These are phyloP conservation scores for Oncorhynchus keta DNA, from an alignment of 2,113 vertebrate species.

Conservation along the genomic window DNA sequence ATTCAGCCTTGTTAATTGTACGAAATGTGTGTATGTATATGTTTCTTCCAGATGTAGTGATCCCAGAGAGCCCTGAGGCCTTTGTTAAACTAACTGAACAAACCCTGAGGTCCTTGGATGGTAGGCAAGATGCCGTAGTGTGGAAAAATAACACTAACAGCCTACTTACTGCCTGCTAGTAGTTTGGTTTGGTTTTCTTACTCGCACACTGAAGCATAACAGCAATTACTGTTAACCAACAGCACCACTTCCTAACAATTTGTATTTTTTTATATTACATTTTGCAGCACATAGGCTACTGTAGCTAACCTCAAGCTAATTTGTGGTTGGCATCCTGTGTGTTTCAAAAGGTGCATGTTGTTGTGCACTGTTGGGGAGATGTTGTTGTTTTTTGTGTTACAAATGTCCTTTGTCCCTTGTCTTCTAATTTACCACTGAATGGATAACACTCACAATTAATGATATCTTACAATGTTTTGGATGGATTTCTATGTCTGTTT, in stretches of 20 bases:
- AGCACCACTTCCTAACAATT: constrained; percentile 55
- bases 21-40: constrained; percentile 65
- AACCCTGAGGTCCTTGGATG: constrained; percentile 86
- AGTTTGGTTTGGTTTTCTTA: constrained; percentile 51
- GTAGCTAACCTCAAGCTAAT: constrained; percentile 47
- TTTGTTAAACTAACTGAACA: constrained; percentile 95
- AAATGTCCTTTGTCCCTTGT: constrained; percentile 10
- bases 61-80: constrained; percentile 92
- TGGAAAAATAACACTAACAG: constrained; percentile 41
- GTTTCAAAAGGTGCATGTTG: constrained; percentile 50
- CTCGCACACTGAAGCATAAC: constrained; percentile 44
- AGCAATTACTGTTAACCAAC: constrained; percentile 18
- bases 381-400: constrained; percentile 4
- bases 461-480: not conserved
- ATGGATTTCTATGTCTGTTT: not conserved
- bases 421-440: not conserved
- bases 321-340: constrained; percentile 27
- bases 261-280: constrained; percentile 36
- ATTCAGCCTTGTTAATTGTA: not conserved
- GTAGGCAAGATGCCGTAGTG: constrained; percentile 75
- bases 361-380: constrained; percentile 12
- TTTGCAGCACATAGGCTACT: constrained; percentile 42
- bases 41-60: constrained; percentile 94
- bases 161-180: constrained; percentile 44
- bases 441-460: not conserved